Evolutionary conservation across 2,113 vertebrate genomes (phyloP).

Genomic region (Diadophis punctatus): DNA sequence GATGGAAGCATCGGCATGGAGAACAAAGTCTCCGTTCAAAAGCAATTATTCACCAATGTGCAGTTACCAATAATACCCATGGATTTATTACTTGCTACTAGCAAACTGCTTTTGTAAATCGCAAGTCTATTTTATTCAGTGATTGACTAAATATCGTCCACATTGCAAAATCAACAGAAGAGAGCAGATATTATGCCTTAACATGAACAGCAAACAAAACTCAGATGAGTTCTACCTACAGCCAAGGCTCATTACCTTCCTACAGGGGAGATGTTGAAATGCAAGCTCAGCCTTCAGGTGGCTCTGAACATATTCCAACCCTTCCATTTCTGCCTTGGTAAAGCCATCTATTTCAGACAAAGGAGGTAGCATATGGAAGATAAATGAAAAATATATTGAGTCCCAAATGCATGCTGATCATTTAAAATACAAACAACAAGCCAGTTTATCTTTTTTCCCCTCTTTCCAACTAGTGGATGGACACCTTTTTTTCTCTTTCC

Average conservation of each 20-base stretch:
- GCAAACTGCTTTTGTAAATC: not conserved
- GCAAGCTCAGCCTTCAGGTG: not conserved
- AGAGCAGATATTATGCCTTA: not conserved
- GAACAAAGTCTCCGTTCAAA: not conserved
- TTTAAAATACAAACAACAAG: not conserved
- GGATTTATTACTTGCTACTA: not conserved
- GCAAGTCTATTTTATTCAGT: not conserved
- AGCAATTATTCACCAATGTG: not conserved
- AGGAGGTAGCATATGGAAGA: not conserved
- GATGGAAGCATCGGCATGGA: not conserved
- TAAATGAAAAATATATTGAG: not conserved
- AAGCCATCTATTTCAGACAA: not conserved
- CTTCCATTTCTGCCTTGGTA: not conserved
- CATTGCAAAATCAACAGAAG: not conserved
- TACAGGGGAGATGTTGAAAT: not conserved
- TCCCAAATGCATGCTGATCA: not conserved
- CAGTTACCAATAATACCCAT: not conserved
- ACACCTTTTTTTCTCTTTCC: no score
- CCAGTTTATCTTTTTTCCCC: no score
- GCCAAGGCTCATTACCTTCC: not conserved
- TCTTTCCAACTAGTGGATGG: not conserved
- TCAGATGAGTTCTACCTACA: not conserved
- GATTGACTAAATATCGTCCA: not conserved
- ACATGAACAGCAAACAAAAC: not conserved
- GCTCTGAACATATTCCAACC: not conserved